Conservation (phyloP, 2,797 vertebrate species). For the Parambassis ranga region DNA sequence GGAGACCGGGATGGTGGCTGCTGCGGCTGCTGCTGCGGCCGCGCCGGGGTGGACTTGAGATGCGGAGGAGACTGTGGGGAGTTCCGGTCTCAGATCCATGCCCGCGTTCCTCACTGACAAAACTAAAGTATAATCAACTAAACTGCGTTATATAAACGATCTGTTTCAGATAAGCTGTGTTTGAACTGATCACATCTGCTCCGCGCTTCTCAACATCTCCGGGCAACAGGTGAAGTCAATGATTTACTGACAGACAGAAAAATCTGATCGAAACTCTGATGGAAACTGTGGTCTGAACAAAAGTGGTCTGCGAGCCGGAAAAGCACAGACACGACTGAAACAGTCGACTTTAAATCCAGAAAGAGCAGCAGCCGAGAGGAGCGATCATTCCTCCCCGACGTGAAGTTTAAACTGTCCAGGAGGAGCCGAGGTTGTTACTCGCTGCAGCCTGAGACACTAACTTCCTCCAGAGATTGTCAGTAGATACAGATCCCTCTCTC, state of each 20-base stretch:
- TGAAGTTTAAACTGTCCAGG: conserved; percentile 52
- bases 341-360: conserved; percentile 48
- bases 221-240: conserved; percentile 46
- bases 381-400: conserved; percentile 41
- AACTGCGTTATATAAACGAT: neutral
- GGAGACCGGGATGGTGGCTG: conserved; percentile 89
- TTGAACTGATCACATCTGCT: conserved; percentile 44
- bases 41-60: conserved; percentile 82
- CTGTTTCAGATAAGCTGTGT: neutral
- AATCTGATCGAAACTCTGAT: neutral
- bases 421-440: conserved; percentile 75
- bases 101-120: conserved; percentile 10
- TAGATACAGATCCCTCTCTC: conserved; percentile 84
- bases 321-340: neutral
- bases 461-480: conserved; percentile 85
- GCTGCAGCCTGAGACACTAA: conserved; percentile 82
- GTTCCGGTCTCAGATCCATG: conserved; percentile 93
- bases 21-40: conserved; percentile 56
- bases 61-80: conserved; percentile 81
- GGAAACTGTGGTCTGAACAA: conserved; percentile 25
- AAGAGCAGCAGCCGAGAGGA: conserved; percentile 15
- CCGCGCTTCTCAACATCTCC: conserved; percentile 39
- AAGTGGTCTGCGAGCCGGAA: neutral
- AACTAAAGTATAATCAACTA: neutral
- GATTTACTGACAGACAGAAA: neutral